These are phyloP conservation scores for Sandelia bainsii DNA, from an alignment of 2,797 vertebrate species.

Conservation along the genomic window DNA sequence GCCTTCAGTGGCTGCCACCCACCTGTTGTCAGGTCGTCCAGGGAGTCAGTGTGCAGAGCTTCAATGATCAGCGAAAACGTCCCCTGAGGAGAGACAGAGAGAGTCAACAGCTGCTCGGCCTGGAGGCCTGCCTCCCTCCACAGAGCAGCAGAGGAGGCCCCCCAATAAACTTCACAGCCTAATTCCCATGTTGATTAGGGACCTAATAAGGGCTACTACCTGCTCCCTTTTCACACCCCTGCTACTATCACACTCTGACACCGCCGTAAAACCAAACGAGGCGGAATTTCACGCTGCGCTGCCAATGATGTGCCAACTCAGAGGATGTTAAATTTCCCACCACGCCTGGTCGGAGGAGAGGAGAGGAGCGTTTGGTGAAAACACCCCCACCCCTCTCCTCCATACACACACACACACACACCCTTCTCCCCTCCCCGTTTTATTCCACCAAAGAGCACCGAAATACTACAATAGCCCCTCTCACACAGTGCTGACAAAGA, in stretches of 20 bases:
- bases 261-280: slow-evolving; percentile 84
- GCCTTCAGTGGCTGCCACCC: slow-evolving; percentile 72
- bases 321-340: slow-evolving; percentile 85
- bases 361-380: slow-evolving; percentile 72
- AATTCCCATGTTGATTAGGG: slow-evolving; percentile 81
- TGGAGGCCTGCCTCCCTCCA: slow-evolving; percentile 60
- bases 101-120: slow-evolving; percentile 79
- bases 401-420: slow-evolving; percentile 28
- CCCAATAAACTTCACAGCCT: slow-evolving; percentile 80
- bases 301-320: slow-evolving; percentile 82
- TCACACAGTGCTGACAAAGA: slow-evolving; percentile 82
- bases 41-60: slow-evolving; percentile 93
- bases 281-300: slow-evolving; percentile 86
- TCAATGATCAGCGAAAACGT: slow-evolving; percentile 99
- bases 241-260: slow-evolving; percentile 82
- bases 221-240: slow-evolving; percentile 81
- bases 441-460: slow-evolving; percentile 77
- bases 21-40: slow-evolving; percentile 96
- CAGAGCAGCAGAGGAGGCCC: slow-evolving; percentile 60
- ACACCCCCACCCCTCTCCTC: slow-evolving; percentile 21
- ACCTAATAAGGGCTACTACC: slow-evolving; percentile 78
- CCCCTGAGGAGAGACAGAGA: slow-evolving; percentile 86
- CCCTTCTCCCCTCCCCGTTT: slow-evolving; percentile 67
- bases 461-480: slow-evolving; percentile 80
- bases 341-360: slow-evolving; percentile 69